Percentiles rank a stretch among this genome's conserved stretches.
phyloP scores from a whole-genome alignment of 2,888 invertebrate species.

The Autographa gamma region DNA sequence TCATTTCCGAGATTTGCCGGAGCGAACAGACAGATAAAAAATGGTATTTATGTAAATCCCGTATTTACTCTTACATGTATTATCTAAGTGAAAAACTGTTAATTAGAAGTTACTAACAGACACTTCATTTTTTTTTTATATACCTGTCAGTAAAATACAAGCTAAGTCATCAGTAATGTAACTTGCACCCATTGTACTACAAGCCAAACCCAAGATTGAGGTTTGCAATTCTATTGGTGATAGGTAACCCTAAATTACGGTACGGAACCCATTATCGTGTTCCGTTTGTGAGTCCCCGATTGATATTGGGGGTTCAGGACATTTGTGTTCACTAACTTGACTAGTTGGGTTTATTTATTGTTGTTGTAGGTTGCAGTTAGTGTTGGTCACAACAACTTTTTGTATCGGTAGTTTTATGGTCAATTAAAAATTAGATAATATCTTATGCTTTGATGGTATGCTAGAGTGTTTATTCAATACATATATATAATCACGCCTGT shows the following conservation, averaged over 20 bases:
- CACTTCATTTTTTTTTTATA: no score
- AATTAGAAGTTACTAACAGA: no score
- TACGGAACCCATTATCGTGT: constrained; percentile 68
- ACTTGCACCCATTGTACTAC: constrained; percentile 58
- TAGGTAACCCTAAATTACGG: constrained; percentile 76
- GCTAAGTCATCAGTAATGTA: constrained; percentile 20
- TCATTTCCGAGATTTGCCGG: no score
- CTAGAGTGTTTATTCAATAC: no score
- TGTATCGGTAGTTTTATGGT: constrained; percentile 8
- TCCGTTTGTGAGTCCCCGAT: constrained; percentile 68
- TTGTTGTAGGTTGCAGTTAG: constrained; percentile 26
- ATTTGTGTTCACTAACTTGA: constrained; percentile 50
- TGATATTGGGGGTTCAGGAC: constrained; percentile 69
- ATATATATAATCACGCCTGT: no score
- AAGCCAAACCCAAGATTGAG: constrained; percentile 67
- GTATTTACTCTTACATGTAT: no score
- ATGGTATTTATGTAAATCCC: no score
- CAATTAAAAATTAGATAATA: no score
- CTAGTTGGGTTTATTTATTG: constrained; percentile 55
- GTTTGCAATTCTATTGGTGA: constrained; percentile 75
- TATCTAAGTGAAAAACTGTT: no score
- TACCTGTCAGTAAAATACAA: no score
- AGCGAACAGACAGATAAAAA: no score
- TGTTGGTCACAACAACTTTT: not conserved
- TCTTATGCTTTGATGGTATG: no score